Evolutionary conservation across 2,113 vertebrate species (phyloP).

Genomic region (Oncorhynchus nerka): DNA sequence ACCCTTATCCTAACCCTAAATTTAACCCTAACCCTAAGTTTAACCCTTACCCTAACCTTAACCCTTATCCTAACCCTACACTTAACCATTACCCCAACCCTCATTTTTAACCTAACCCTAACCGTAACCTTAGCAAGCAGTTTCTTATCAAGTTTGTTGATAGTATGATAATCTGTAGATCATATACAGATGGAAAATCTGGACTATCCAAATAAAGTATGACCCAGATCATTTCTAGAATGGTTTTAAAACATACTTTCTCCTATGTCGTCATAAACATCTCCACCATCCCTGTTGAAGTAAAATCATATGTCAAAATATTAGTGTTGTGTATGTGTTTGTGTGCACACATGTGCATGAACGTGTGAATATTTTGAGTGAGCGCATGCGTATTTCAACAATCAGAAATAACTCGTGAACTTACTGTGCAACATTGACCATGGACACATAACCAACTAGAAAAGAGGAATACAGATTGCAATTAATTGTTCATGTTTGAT

Average conservation of each 20-base stretch:
- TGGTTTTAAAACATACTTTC: conserved; percentile 69
- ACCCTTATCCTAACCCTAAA: too few relatives aligned
- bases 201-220: too few relatives aligned
- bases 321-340: not conserved
- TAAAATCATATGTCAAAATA: conserved; percentile 6
- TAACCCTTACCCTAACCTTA: too few relatives aligned
- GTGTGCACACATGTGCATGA: not conserved
- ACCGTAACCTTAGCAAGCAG: too few relatives aligned
- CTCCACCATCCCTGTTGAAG: conserved; percentile 69
- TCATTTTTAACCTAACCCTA: too few relatives aligned
- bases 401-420: conserved; percentile 33
- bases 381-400: not conserved
- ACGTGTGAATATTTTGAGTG: not conserved
- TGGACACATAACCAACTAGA: conserved; percentile 80
- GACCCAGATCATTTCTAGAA: too few relatives aligned
- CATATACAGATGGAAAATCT: too few relatives aligned
- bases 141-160: too few relatives aligned
- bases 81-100: too few relatives aligned
- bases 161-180: too few relatives aligned
- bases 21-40: too few relatives aligned
- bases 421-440: conserved; percentile 75
- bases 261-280: conserved; percentile 79
- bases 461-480: conserved; percentile 22
- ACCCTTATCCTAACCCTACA: too few relatives aligned
- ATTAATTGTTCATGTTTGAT: not conserved